phyloP scores from a whole-genome alignment of 2,888 invertebrate species.

The Embidobia sp. region DNA sequence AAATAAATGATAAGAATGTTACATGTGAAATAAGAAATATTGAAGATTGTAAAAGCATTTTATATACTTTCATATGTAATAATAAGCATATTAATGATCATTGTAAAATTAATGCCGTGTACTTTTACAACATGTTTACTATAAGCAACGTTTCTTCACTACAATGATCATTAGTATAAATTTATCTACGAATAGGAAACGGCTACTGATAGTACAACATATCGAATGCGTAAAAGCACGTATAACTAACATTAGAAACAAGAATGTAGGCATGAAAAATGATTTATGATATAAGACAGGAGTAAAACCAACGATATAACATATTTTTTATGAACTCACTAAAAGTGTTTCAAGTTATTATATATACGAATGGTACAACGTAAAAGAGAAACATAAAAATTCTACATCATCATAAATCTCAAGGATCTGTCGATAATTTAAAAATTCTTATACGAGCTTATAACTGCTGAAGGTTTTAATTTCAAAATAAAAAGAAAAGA shows the following conservation, averaged over 20 bases:
- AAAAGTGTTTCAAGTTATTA: too few species aligned
- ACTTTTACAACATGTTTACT: too few species aligned
- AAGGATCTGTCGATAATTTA: too few species aligned
- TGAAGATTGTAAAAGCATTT: constrained; percentile 45
- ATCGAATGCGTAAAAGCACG: constrained; percentile 62
- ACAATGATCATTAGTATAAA: constrained; percentile 44
- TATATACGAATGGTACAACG: too few species aligned
- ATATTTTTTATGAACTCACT: too few species aligned
- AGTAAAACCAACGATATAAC: constrained; percentile 45
- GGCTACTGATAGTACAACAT: constrained; percentile 58
- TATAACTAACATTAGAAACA: constrained; percentile 51
- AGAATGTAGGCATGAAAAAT: constrained; percentile 34
- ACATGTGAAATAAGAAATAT: constrained; percentile 13
- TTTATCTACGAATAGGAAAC: constrained; percentile 51
- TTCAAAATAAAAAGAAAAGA: too few species aligned
- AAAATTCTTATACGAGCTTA: too few species aligned
- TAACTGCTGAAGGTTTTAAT: too few species aligned
- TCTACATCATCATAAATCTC: too few species aligned
- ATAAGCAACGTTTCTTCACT: background rate
- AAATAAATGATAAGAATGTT: constrained; percentile 1
- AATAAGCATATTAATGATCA: constrained; percentile 47
- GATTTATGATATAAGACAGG: constrained; percentile 10
- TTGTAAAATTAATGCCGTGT: constrained; percentile 3
- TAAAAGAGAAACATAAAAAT: too few species aligned
- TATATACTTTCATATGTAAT: constrained; percentile 18